Evolutionary conservation across 2,888 invertebrate genomes (phyloP).

Genomic region (Acrobasis repandana): DNA sequence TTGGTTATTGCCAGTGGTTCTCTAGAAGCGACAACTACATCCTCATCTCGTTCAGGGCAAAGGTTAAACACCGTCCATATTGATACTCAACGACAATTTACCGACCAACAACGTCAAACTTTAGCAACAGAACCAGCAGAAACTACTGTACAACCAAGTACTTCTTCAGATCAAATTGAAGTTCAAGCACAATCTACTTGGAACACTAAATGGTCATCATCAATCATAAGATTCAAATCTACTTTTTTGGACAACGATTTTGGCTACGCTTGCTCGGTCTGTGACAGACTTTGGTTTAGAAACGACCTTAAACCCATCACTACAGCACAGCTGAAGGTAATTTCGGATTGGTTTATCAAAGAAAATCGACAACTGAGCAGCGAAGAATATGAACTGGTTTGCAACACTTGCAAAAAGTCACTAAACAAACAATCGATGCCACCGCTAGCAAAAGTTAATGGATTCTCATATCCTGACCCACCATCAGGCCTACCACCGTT

Average conservation of each 20-base stretch:
- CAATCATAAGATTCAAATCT: no score
- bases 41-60: neutral
- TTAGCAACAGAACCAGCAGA: constrained; percentile 37
- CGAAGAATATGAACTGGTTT: constrained; percentile 26
- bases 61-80: neutral
- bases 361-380: neutral
- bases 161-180: no score
- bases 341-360: neutral
- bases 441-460: constrained; percentile 42
- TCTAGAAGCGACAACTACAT: neutral
- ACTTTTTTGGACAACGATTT: constrained; percentile 40
- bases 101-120: constrained; percentile 28
- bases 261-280: constrained; percentile 48
- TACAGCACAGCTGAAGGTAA: no score
- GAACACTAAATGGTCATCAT: no score
- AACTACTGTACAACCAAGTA: no score
- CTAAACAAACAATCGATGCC: constrained; percentile 46
- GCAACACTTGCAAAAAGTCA: constrained; percentile 41
- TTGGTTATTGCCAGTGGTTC: constrained; percentile 19
- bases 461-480: constrained; percentile 47
- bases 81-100: constrained; percentile 13
- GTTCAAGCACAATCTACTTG: no score
- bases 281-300: constrained; percentile 50
- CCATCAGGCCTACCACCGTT: constrained; percentile 44
- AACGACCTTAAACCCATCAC: constrained; percentile 50